Evolutionary conservation across 2,888 invertebrate genomes (phyloP).

Genomic region (Tipula helvola): DNA sequence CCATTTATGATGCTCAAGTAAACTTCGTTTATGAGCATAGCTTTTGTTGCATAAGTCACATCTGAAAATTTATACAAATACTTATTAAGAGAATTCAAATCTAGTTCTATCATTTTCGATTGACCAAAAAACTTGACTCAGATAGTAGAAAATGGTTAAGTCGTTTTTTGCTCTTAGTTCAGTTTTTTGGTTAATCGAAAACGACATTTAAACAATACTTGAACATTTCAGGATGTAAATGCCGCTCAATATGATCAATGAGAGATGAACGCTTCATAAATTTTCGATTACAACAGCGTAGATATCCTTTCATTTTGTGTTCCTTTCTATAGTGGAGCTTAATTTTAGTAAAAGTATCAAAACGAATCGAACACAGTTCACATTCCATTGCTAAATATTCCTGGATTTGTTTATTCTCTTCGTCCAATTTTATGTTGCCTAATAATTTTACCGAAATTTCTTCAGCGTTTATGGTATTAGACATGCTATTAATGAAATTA

Average conservation of each 20-base stretch:
- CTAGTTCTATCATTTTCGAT: too few relatives aligned
- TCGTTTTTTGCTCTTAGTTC: too few relatives aligned
- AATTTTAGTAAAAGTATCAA: not conserved
- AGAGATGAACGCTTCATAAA: constrained; percentile 15
- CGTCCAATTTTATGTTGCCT: too few relatives aligned
- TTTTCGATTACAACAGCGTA: not conserved
- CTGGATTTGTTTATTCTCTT: not conserved
- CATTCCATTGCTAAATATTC: not conserved
- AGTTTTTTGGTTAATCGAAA: too few relatives aligned
- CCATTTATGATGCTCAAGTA: not conserved
- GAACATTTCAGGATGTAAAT: constrained; percentile 31
- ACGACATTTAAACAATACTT: constrained; percentile 22
- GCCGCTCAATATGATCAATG: constrained; percentile 31
- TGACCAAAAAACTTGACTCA: too few relatives aligned
- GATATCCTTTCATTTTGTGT: not conserved
- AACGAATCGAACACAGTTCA: not conserved
- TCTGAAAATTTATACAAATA: not conserved
- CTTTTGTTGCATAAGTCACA: not conserved
- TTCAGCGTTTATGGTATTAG: not conserved
- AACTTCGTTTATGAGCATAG: not conserved
- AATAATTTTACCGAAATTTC: not conserved
- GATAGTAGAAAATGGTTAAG: too few relatives aligned
- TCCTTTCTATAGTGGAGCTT: not conserved
- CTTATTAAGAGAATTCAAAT: not conserved
- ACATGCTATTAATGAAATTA: not conserved